Percentiles rank a stretch among this genome's conserved stretches.
Conservation (phyloP, 1,140 invertebrate species). For the Zaprionus lachaisei region DNA sequence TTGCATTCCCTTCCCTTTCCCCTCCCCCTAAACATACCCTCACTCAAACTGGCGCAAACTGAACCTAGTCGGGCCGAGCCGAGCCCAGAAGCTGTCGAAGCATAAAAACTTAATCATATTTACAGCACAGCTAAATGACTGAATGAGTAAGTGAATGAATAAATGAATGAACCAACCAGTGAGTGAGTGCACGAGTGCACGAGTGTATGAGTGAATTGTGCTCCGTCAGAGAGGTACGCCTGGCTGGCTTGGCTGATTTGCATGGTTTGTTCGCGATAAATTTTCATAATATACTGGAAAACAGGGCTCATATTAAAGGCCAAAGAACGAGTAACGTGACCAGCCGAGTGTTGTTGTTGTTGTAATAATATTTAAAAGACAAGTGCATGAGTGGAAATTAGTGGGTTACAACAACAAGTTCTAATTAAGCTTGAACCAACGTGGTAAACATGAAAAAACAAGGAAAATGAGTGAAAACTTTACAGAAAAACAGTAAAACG, state of each 20-base stretch:
- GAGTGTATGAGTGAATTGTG: constrained; percentile 11
- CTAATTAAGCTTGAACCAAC: constrained; percentile 40
- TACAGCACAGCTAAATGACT: constrained; percentile 52
- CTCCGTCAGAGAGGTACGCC: constrained; percentile 24
- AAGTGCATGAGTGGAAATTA: constrained; percentile 15
- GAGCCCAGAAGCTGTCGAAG: constrained; percentile 67
- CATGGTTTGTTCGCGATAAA: constrained; percentile 41
- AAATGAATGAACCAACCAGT: constrained; percentile 35
- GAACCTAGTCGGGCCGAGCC: constrained; percentile 11
- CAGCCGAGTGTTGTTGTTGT: constrained; percentile 39
- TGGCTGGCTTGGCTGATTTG: constrained; percentile 39
- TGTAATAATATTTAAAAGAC: constrained; percentile 32
- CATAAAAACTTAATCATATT: constrained; percentile 73
- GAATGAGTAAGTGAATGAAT: constrained; percentile 48
- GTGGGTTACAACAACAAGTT: constrained; percentile 11
- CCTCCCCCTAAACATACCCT: background rate
- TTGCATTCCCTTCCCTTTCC: background rate
- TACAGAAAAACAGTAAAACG: constrained; percentile 26
- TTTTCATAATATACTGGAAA: constrained; percentile 53
- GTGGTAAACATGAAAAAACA: constrained; percentile 47
- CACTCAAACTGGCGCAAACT: background rate
- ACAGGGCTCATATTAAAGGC: constrained; percentile 48
- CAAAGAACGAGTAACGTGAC: constrained; percentile 33
- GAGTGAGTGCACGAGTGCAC: constrained; percentile 13
- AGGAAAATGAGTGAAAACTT: constrained; percentile 24